Conservation (phyloP, 2,888 invertebrate species). For the Dynastes hyllus region DNA sequence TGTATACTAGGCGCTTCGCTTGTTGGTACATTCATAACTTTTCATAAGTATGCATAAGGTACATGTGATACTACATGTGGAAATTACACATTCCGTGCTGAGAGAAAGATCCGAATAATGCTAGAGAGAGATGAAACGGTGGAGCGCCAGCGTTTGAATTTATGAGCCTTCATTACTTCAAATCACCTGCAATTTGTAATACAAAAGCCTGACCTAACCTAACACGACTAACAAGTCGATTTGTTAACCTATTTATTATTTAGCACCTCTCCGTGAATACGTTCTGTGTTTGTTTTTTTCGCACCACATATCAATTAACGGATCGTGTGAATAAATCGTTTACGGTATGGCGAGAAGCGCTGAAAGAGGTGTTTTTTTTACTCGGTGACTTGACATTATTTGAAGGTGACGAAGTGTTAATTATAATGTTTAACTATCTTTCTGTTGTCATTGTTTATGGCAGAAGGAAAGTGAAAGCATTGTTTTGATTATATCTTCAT, state of each 20-base stretch:
- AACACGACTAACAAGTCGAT: conserved; percentile 45
- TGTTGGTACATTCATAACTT: neutral
- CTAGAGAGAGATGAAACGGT: conserved; percentile 13
- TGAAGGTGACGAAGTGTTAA: conserved; percentile 42
- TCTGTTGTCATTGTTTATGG: conserved; percentile 15
- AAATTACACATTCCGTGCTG: conserved; percentile 5
- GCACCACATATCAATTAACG: conserved; percentile 47
- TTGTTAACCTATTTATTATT: conserved; percentile 51
- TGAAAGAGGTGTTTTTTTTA: conserved; percentile 42
- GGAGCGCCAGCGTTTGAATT: conserved; percentile 37
- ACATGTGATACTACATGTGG: neutral
- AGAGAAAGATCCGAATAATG: conserved; percentile 14
- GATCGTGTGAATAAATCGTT: conserved; percentile 39
- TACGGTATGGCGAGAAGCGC: conserved; percentile 25
- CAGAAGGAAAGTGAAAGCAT: conserved; percentile 8
- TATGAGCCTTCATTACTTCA: conserved; percentile 48
- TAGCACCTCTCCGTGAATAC: conserved; percentile 26
- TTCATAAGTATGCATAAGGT: neutral
- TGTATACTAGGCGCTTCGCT: neutral
- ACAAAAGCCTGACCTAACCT: conserved; percentile 50
- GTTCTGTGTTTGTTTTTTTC: conserved; percentile 30
- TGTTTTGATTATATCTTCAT: neutral
- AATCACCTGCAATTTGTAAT: conserved; percentile 52
- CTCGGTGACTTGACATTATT: conserved; percentile 49
- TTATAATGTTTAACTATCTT: conserved; percentile 37